Conservation (phyloP, 2,113 vertebrate genomes). For the Cygnus buccinator region DNA sequence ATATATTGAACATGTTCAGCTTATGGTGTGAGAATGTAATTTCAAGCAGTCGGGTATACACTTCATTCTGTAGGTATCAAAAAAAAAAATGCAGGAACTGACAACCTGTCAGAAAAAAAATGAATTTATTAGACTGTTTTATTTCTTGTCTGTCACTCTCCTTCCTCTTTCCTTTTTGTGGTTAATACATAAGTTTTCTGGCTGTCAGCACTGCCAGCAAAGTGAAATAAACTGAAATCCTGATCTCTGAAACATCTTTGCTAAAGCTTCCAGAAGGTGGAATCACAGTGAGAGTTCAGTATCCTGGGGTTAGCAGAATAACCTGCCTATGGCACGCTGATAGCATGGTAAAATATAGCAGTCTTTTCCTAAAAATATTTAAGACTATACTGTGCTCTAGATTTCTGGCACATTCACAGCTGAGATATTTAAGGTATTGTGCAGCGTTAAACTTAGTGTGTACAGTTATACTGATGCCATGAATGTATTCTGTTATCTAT, state of each 20-base stretch:
- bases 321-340: accelerated
- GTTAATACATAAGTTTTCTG: conserved; percentile 4
- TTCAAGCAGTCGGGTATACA: background rate
- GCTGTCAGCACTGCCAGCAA: background rate
- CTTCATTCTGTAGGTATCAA: background rate
- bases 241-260: background rate
- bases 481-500: background rate
- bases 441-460: too few relatives aligned
- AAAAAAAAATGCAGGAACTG: background rate
- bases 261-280: background rate
- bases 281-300: background rate
- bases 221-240: conserved; percentile 3
- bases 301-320: background rate
- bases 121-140: background rate
- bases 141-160: conserved; percentile 1
- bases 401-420: background rate
- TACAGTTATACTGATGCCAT: background rate
- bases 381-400: background rate
- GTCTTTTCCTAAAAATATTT: background rate
- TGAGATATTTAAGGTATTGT: background rate
- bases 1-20: background rate
- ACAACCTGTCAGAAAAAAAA: background rate
- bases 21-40: background rate
- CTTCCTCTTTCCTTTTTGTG: background rate
- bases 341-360: background rate